phyloP scores from a whole-genome alignment of 2,113 vertebrate species.

The Atrichornis clamosus region DNA sequence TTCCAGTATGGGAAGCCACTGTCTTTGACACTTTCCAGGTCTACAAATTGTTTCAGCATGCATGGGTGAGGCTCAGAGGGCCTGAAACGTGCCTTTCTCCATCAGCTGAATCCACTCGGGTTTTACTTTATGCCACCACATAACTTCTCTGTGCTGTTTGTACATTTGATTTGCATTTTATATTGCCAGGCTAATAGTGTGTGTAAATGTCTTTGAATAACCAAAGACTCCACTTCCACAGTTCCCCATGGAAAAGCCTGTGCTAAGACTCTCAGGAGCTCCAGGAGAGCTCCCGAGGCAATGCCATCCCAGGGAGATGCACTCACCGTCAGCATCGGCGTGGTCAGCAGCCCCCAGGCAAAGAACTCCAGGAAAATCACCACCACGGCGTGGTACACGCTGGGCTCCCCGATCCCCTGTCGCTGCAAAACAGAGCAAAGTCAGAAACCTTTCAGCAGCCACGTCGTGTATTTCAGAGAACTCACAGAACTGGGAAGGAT shows the following conservation, averaged over 20 bases:
- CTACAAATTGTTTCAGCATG: neutral
- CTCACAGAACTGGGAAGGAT: neutral
- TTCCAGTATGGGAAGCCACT: neutral
- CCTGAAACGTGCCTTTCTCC: neutral
- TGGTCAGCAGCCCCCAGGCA: conserved; percentile 89
- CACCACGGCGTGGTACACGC: conserved; percentile 90
- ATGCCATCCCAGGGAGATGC: neutral
- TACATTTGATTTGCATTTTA: neutral
- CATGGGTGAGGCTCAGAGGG: neutral
- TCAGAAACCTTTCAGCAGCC: neutral
- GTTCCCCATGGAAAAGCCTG: neutral
- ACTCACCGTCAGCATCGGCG: conserved; percentile 86
- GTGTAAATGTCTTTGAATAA: neutral
- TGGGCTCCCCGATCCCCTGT: conserved; percentile 89
- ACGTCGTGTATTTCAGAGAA: neutral
- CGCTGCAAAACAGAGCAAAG: conserved; percentile 69
- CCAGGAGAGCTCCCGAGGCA: neutral
- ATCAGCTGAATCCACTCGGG: neutral
- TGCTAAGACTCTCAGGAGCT: neutral
- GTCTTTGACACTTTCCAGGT: neutral
- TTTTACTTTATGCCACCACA: neutral
- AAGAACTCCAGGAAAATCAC: conserved; percentile 94
- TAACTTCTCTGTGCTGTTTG: neutral
- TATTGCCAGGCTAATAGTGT: neutral
- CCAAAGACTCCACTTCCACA: neutral